These are phyloP conservation scores for Hoplostethus atlanticus DNA, from an alignment of 2,797 vertebrate genomes.

Conservation along the genomic window DNA sequence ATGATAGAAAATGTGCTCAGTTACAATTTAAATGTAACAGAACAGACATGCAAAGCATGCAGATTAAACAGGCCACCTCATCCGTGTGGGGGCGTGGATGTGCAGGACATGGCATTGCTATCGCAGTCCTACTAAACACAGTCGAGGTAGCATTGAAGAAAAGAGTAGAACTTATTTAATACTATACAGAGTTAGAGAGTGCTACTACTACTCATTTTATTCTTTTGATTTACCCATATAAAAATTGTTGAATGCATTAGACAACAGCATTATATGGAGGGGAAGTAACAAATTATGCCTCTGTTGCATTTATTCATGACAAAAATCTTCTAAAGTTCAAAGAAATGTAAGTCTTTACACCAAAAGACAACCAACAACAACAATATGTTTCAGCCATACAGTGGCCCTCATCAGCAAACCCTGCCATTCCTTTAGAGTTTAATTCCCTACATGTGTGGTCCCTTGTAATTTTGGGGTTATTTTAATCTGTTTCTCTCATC, in stretches of 20 bases:
- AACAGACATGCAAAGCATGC: slow-evolving; percentile 74
- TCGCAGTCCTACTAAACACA: neutral
- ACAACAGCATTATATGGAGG: neutral
- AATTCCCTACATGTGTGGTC: too few relatives aligned
- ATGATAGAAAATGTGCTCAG: slow-evolving; percentile 22
- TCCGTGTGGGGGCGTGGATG: slow-evolving; percentile 3
- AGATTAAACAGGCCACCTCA: slow-evolving; percentile 5
- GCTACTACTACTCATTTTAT: neutral
- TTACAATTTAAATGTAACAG: slow-evolving; percentile 60
- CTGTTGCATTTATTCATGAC: neutral
- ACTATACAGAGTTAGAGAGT: too few relatives aligned
- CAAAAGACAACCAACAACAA: too few relatives aligned
- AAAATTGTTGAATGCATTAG: neutral
- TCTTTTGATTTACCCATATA: neutral
- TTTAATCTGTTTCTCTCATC: neutral
- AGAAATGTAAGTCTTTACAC: too few relatives aligned
- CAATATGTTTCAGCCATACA: too few relatives aligned
- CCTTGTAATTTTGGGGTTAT: neutral
- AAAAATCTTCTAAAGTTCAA: neutral
- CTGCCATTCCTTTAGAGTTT: too few relatives aligned
- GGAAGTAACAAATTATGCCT: neutral
- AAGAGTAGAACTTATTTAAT: too few relatives aligned
- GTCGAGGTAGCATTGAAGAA: too few relatives aligned
- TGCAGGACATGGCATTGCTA: slow-evolving; percentile 1
- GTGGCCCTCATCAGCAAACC: too few relatives aligned